Base-by-base conservation (phyloP, 1,140 invertebrate species). In the Drosophila orosa region DNA sequence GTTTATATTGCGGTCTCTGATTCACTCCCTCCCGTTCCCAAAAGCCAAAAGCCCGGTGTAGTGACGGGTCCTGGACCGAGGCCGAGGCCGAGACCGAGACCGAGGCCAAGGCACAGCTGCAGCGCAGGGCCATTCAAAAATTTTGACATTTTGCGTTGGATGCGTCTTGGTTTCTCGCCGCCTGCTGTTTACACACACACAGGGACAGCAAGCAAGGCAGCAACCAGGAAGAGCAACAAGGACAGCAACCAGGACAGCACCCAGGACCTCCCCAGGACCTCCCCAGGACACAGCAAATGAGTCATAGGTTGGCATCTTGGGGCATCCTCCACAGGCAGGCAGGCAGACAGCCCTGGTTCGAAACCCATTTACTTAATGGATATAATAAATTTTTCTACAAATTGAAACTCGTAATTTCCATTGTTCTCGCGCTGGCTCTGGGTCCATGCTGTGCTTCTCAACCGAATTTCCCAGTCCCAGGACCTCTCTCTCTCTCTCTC, bases 301-400 rank as follows among this genome's bases (percentile, higher is more conserved):
- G 72, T 74, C 60, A 62, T 72, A 78, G 63, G 72, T 62, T 72
- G 74, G 45, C 59, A 61, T 63, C 66, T 57, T 68, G 45, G 50
- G 35, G 44, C 37, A 50, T 29, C 27, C 48, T 50, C 27, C 27
- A 17, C 44, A 24, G 7, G 13, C 45, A 25, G 8, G 24, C 24
- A 27, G 9, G 22, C 45, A 45, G 40, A 22, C 45, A 35, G 19
- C n/a, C 31, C 6, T 80, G 83, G 87, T 89, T 87, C 60, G 85
- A 90, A 90, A 90, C 85, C 85, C 85, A 90, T 90, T 90, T 90
- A 90, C 85, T 90, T 90, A 90, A 90, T 90, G 85, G 85, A 90
- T 90, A 90, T 90, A 90, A 90, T 90, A 90, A 90, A 90, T 90
- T 90, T 90, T 89, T 90, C 78, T 90, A 84, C 85, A 90, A 90